phyloP scores from a whole-genome alignment of 2,113 vertebrate species.

The Calonectris borealis region DNA sequence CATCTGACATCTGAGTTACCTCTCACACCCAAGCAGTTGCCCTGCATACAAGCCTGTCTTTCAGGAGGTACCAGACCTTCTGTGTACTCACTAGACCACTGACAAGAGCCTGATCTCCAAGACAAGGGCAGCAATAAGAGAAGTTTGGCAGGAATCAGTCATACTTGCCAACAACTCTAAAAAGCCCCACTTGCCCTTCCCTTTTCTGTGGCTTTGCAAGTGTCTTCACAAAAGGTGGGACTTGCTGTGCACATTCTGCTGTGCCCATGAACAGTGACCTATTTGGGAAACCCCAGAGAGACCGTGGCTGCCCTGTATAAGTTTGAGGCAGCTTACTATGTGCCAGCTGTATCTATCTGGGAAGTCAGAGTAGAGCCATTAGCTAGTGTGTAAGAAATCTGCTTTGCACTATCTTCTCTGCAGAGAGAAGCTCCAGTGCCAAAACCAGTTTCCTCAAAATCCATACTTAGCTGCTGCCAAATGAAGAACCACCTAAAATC shows the following conservation, averaged over 20 bases:
- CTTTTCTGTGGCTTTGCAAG: neutral
- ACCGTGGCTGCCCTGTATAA: neutral
- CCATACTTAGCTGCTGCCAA: neutral
- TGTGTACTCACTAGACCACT: neutral
- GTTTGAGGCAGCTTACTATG: neutral
- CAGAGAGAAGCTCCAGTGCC: neutral
- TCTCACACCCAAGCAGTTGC: accelerated
- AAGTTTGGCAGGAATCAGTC: neutral
- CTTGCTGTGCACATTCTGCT: neutral
- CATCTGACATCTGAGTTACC: neutral
- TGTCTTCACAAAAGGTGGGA: neutral
- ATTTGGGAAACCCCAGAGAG: neutral
- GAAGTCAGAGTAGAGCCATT: neutral
- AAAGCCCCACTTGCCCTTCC: neutral
- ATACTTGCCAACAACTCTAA: neutral
- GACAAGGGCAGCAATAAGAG: neutral
- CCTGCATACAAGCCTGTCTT: neutral
- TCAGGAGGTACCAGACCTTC: neutral
- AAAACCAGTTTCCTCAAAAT: neutral
- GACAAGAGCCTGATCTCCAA: neutral
- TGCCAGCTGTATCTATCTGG: neutral
- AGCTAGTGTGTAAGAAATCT: neutral
- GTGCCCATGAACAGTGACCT: neutral
- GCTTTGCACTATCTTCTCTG: neutral
- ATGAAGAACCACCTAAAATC: neutral